A percentile compares a stretch with the other conserved stretches of the same genome.
Evolutionary conservation across 2,797 vertebrate species (phyloP).

Genomic region (Falco naumanni): DNA sequence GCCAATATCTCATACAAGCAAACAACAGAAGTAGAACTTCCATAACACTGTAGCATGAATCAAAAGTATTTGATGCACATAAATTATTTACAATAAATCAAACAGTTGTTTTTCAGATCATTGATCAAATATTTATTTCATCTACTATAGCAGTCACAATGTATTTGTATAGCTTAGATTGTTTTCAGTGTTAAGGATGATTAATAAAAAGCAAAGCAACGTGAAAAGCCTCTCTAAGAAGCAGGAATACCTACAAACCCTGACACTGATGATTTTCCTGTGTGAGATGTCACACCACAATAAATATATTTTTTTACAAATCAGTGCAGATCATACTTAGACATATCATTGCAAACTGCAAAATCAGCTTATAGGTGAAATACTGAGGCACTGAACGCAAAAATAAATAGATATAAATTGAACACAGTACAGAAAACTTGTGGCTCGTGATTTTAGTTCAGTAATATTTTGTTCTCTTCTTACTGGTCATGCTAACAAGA

Average conservation of each 20-base stretch:
- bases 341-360: neutral
- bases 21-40: constrained; percentile 57
- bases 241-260: neutral
- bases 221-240: constrained; percentile 6
- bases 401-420: neutral
- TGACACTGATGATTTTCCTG: neutral
- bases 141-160: neutral
- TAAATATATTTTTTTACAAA: neutral
- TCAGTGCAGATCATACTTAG: neutral
- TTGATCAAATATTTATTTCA: constrained; percentile 60
- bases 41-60: constrained; percentile 24
- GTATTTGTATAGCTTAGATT: neutral
- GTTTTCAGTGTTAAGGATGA: constrained; percentile 34
- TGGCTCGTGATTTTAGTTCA: neutral
- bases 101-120: constrained; percentile 45
- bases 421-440: neutral
- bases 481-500: neutral
- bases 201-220: constrained; percentile 39
- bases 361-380: neutral
- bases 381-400: neutral
- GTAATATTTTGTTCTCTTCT: neutral
- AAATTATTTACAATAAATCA: constrained; percentile 62
- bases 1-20: constrained; percentile 72
- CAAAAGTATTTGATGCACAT: constrained; percentile 33
- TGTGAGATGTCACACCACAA: neutral